Evolutionary conservation across 2,797 vertebrate species (phyloP).

Genomic region (Acrossocheilus wenchowensis): DNA sequence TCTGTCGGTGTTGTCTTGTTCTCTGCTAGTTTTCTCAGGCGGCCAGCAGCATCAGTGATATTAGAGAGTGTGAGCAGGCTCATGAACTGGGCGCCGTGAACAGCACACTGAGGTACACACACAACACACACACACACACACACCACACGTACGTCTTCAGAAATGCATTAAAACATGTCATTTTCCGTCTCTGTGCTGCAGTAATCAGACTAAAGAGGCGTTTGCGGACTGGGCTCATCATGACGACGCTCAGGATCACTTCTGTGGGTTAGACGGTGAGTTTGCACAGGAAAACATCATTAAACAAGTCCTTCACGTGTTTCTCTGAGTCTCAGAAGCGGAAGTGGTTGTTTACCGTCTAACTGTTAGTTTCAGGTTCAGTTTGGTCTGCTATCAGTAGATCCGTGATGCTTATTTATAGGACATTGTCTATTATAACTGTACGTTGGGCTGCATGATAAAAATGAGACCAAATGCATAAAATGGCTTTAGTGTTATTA

Average conservation of each 20-base stretch:
- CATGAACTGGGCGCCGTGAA: slow-evolving; percentile 93
- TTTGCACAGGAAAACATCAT: not conserved
- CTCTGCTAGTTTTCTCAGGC: slow-evolving; percentile 82
- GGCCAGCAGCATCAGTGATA: slow-evolving; percentile 76
- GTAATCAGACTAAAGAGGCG: slow-evolving; percentile 93
- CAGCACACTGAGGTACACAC: slow-evolving; percentile 88
- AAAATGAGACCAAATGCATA: not conserved
- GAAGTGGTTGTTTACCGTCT: not conserved
- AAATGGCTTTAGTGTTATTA: not conserved
- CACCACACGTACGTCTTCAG: too few relatives aligned
- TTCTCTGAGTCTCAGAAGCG: not conserved
- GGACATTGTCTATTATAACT: not conserved
- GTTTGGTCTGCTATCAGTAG: not conserved
- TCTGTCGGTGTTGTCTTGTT: not conserved
- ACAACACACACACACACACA: not conserved
- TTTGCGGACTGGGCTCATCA: slow-evolving; percentile 97
- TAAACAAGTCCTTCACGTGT: not conserved
- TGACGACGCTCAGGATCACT: slow-evolving; percentile 95
- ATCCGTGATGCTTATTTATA: not conserved
- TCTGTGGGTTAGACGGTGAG: slow-evolving; percentile 96
- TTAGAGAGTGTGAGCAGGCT: slow-evolving; percentile 90
- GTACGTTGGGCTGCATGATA: not conserved
- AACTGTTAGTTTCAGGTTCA: not conserved
- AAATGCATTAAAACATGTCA: not conserved
- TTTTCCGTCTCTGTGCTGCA: slow-evolving; percentile 57